Percentiles rank a stretch among this genome's conserved stretches.
Evolutionary conservation across 2,888 invertebrate genomes (phyloP).

Genomic region (Rhogogaster chlorosoma): DNA sequence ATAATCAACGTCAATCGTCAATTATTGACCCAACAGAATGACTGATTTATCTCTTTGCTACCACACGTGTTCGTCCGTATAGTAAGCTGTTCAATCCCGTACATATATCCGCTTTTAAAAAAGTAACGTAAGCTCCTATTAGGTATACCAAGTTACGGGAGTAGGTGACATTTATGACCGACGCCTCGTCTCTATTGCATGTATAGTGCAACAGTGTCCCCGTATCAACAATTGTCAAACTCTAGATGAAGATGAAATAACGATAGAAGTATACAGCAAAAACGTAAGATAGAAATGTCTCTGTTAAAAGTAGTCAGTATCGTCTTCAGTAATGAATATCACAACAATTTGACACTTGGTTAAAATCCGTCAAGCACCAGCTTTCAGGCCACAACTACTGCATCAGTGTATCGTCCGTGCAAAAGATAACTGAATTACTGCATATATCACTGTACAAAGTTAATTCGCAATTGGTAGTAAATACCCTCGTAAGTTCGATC

Average conservation of each 20-base stretch:
- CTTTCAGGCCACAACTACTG: constrained; percentile 5
- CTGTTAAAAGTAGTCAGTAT: background rate
- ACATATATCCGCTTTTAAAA: background rate
- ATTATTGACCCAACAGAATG: background rate
- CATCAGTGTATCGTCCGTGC: background rate
- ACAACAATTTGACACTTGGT: constrained; percentile 41
- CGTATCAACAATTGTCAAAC: background rate
- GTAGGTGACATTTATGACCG: background rate
- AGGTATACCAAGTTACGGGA: background rate
- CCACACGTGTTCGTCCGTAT: background rate
- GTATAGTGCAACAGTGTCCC: background rate
- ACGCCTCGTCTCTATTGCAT: background rate
- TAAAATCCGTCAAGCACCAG: constrained; percentile 24
- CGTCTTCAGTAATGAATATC: background rate
- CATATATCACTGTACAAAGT: background rate
- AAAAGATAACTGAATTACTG: background rate
- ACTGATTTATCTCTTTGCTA: background rate
- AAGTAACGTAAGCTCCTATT: background rate
- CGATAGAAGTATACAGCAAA: background rate
- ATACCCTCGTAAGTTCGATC: background rate
- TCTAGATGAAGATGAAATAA: constrained; percentile 7
- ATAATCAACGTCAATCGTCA: background rate
- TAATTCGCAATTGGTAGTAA: background rate
- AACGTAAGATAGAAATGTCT: background rate
- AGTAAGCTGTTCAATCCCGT: background rate